Percentiles rank a stretch among this genome's conserved stretches.
These are phyloP conservation scores for Peromyscus maniculatus DNA, from an alignment of 2,113 vertebrate genomes.

Conservation along the genomic window DNA sequence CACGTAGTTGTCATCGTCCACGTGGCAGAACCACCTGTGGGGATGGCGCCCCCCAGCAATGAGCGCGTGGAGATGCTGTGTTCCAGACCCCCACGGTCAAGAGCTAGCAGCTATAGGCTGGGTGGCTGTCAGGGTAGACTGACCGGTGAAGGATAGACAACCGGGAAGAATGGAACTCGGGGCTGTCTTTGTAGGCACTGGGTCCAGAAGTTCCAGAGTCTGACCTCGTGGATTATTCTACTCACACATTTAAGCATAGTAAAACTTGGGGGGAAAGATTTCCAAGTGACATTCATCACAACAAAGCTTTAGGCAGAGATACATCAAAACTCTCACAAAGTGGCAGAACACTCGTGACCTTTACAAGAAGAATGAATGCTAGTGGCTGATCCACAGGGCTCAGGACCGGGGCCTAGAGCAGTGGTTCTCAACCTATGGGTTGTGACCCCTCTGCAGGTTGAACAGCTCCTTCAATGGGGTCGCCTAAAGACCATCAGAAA, in stretches of 20 bases:
- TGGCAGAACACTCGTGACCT: background rate
- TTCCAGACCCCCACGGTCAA: background rate
- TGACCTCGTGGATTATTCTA: no score
- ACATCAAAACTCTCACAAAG: background rate
- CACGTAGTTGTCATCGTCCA: slow-evolving; percentile 97
- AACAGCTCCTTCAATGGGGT: background rate
- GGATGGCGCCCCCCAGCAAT: accelerated
- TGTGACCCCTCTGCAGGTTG: background rate
- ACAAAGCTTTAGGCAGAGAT: background rate
- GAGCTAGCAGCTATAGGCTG: background rate
- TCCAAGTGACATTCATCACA: background rate
- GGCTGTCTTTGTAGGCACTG: background rate
- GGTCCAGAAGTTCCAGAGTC: background rate
- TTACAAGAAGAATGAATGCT: background rate
- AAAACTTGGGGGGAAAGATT: background rate
- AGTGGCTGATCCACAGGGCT: background rate
- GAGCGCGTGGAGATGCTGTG: background rate
- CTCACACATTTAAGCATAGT: background rate
- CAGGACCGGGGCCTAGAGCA: background rate
- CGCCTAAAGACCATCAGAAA: background rate
- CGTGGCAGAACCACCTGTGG: slow-evolving; percentile 95
- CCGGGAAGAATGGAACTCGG: no score
- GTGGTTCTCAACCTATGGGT: background rate
- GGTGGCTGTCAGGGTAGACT: no score
- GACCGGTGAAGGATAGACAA: background rate